phyloP scores from a whole-genome alignment of 2,888 invertebrate genomes.

The Isoperla grammatica region DNA sequence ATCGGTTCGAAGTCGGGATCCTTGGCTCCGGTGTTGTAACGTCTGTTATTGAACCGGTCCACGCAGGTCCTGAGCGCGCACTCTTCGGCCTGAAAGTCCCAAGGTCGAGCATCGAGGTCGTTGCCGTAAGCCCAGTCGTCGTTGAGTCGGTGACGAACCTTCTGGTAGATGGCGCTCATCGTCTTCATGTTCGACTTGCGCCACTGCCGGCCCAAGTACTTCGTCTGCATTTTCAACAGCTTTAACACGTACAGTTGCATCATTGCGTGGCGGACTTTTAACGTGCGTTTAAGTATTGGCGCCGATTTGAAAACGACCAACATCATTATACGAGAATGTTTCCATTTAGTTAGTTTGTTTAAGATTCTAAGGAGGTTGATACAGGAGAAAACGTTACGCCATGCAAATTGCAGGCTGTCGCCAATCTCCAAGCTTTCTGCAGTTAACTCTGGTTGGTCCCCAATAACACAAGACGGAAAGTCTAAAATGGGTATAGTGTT shows the following conservation, averaged over 20 bases:
- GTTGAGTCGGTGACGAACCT: constrained; percentile 91
- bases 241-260: constrained; percentile 98
- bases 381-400: constrained; percentile 97
- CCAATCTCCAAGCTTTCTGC: constrained; percentile 85
- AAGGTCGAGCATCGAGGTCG: constrained; percentile 93
- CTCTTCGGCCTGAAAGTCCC: constrained; percentile 96
- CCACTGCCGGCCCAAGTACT: constrained; percentile 98
- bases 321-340: constrained; percentile 99
- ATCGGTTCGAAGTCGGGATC: constrained; percentile 56
- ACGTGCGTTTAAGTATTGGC: constrained; percentile 91
- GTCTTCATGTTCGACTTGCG: constrained; percentile 99
- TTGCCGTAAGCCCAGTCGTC: constrained; percentile 99
- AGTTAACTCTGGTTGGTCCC: constrained; percentile 89
- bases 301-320: constrained; percentile 99
- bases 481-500: constrained; percentile 91
- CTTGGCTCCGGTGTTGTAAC: constrained; percentile 52
- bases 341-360: constrained; percentile 99
- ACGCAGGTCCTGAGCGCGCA: constrained; percentile 89
- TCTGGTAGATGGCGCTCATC: constrained; percentile 97
- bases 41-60: constrained; percentile 93
- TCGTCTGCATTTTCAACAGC: constrained; percentile 98
- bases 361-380: constrained; percentile 93
- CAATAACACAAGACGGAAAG: constrained; percentile 93
- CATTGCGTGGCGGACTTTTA: constrained; percentile 93
- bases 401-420: constrained; percentile 80